Base-by-base conservation (phyloP, 2,797 vertebrate genomes). In the Meda fulgida region DNA sequence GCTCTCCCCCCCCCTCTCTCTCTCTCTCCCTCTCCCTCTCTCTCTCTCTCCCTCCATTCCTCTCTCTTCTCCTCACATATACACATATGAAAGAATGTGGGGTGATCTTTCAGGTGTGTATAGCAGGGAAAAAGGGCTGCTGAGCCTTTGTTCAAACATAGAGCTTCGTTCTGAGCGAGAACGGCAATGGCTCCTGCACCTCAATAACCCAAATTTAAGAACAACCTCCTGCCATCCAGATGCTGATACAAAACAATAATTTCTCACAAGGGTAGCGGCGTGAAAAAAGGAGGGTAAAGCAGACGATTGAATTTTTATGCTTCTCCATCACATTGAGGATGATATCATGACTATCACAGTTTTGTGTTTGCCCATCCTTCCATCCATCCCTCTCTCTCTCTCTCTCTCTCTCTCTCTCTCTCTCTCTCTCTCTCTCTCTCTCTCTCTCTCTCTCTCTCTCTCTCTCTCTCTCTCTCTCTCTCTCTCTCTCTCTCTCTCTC, bases 141-240 rank as follows among this genome's bases (percentile, higher is more conserved):
- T 95, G 94, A 96, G 96, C 95, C 95, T 96, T 95, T 96, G 95
- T 97, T 95, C 93, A 95, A 95, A 96, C 96, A 95, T 96, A 96
- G 96, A 96, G 96, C 95, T 93, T 93, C 94, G 94, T 84, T 88
- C 89, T 53, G 86, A 91, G 93, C 89, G 91, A 90, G 92, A 94
- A 92, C 91, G 63, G 92, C 94, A 94, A 94, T 65, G 16, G 94
- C 95, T 96, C 94, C 82, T 87, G 92, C 94, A 94, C 94, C 94
- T 95, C 97, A 94, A 94, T 93, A 93, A 95, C 95, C 96, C 95
- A 96, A 97, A 97, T 96, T 94, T 95, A 94, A 96, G 94, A 96
- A 95, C 93, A 91, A 93, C 95, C 71, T 96, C 95, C 95, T 92
- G 93, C 94, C 95, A 95, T 96, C 94, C 95, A 93, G 93, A 95